These are phyloP conservation scores for Periparus ater DNA, from an alignment of 2,797 vertebrate species.

Conservation along the genomic window DNA sequence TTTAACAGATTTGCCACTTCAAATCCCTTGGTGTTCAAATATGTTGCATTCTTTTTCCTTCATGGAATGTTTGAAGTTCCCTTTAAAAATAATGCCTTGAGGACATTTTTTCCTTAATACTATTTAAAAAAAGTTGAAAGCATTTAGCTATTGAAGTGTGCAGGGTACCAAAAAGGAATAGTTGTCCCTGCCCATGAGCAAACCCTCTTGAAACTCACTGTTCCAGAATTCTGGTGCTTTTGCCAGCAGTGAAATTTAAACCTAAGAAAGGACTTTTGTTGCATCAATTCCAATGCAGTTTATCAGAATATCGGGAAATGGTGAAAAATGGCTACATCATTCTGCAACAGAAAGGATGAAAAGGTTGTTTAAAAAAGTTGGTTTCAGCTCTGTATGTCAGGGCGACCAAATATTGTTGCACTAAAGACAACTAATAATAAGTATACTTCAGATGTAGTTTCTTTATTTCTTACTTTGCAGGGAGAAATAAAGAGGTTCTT, in stretches of 20 bases:
- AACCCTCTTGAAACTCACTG: constrained; percentile 37
- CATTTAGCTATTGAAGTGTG: constrained; percentile 70
- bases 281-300: neutral
- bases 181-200: constrained; percentile 50
- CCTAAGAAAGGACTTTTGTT: constrained; percentile 12
- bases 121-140: constrained; percentile 79
- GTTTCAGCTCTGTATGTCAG: neutral
- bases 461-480: constrained; percentile 32
- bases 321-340: neutral
- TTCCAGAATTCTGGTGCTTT: constrained; percentile 18
- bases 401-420: constrained; percentile 25
- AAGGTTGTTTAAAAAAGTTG: neutral
- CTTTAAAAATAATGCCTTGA: constrained; percentile 79
- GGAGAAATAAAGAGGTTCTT: constrained; percentile 34
- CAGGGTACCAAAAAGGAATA: constrained; percentile 73
- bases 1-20: constrained; percentile 60
- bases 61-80: constrained; percentile 72
- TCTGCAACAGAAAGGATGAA: constrained; percentile 20
- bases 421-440: constrained; percentile 40
- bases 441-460: constrained; percentile 34
- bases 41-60: constrained; percentile 44
- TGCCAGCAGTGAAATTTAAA: constrained; percentile 35
- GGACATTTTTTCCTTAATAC: constrained; percentile 78
- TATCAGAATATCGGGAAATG: neutral
- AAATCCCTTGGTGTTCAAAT: constrained; percentile 70